Evolutionary conservation across 1,140 invertebrate genomes (phyloP).

Genomic region (Chlorops oryzae): DNA sequence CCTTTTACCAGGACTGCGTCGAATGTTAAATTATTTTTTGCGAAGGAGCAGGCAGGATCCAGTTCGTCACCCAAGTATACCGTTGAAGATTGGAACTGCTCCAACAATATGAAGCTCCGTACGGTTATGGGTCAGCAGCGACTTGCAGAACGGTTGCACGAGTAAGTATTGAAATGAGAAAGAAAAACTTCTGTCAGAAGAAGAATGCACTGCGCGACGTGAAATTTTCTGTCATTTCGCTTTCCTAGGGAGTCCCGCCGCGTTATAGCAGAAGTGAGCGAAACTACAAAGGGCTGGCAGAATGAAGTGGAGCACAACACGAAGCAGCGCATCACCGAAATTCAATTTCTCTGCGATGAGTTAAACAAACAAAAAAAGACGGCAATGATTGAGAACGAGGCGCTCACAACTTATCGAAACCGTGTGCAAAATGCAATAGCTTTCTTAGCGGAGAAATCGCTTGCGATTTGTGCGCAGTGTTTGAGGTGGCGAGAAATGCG

Average conservation of each 20-base stretch:
- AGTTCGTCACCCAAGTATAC: conserved; percentile 58
- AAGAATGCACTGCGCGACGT: conserved; percentile 17
- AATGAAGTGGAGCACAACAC: conserved; percentile 65
- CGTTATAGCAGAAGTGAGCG: conserved; percentile 58
- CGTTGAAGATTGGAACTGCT: conserved; percentile 64
- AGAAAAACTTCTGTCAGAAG: background rate
- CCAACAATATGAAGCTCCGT: conserved; percentile 58
- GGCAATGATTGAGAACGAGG: conserved; percentile 41
- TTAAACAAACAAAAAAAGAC: conserved; percentile 69
- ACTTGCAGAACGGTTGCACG: conserved; percentile 62
- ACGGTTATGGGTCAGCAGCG: conserved; percentile 66
- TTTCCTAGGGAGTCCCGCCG: conserved; percentile 54
- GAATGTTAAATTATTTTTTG: too few species aligned
- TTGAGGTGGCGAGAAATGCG: conserved; percentile 55
- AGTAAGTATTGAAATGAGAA: conserved; percentile 29
- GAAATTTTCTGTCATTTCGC: conserved; percentile 16
- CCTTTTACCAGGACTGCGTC: too few species aligned
- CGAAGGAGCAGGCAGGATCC: too few species aligned
- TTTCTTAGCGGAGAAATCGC: conserved; percentile 59
- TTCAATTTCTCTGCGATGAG: conserved; percentile 73
- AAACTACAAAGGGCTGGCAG: conserved; percentile 61
- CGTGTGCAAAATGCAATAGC: conserved; percentile 62
- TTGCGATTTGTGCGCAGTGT: conserved; percentile 64
- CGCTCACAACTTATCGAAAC: conserved; percentile 46
- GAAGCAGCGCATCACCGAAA: conserved; percentile 72